phyloP scores from a whole-genome alignment of 2,113 vertebrate genomes.

The Nycticorax nycticorax region DNA sequence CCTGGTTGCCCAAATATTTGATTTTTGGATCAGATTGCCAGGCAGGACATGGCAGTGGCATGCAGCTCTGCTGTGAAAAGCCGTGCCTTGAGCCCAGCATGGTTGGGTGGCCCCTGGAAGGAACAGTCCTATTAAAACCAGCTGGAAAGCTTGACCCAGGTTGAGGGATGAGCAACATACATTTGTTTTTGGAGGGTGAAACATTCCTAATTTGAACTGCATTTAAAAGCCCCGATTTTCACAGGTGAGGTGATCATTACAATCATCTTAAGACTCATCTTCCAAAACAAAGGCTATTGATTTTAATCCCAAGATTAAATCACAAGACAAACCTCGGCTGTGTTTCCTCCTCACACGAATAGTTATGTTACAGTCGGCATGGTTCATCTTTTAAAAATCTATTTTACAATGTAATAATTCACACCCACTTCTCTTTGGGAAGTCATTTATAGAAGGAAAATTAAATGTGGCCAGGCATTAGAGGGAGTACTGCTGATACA shows the following conservation, averaged over 20 bases:
- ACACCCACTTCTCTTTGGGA: slow-evolving; percentile 12
- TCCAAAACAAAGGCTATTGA: neutral
- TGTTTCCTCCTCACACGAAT: neutral
- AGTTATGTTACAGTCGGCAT: neutral
- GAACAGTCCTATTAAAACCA: neutral
- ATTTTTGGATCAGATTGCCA: neutral
- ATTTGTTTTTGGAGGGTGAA: neutral
- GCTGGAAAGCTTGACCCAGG: neutral
- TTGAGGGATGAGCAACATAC: neutral
- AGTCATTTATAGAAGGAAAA: slow-evolving; percentile 1
- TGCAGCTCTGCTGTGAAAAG: neutral
- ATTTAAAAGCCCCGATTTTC: neutral
- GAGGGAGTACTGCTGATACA: neutral
- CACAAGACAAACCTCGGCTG: neutral
- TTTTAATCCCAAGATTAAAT: too few relatives aligned
- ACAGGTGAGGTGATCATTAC: neutral
- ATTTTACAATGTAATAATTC: slow-evolving; percentile 23
- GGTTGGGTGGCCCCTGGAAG: neutral
- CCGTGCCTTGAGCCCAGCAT: neutral
- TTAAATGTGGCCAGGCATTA: neutral
- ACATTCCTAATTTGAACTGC: neutral
- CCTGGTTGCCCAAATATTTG: neutral
- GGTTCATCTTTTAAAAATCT: slow-evolving; percentile 20
- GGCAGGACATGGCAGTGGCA: neutral
- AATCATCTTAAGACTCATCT: neutral